A percentile compares a stretch with the other conserved stretches of the same genome.
phyloP scores from a whole-genome alignment of 2,888 invertebrate species.

The Drosophila nr. perissopoda region DNA sequence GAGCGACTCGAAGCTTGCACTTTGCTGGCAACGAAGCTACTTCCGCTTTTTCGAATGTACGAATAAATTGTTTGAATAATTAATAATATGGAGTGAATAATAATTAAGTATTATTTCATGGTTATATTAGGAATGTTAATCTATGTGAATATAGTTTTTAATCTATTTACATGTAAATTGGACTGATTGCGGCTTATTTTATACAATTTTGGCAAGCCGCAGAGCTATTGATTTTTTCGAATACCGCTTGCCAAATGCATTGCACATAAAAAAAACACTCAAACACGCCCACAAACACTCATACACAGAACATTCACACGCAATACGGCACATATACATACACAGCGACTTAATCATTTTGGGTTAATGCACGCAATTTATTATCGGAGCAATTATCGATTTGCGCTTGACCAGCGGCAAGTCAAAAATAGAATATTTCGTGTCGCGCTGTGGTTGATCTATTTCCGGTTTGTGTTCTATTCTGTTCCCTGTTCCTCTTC shows the following conservation, averaged over 20 bases:
- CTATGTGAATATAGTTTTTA: neutral
- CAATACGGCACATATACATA: constrained; percentile 6
- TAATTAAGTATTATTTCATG: neutral
- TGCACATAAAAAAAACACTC: constrained; percentile 26
- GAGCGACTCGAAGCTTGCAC: neutral
- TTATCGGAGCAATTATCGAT: constrained; percentile 58
- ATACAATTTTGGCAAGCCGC: constrained; percentile 30
- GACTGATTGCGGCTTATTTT: constrained; percentile 14
- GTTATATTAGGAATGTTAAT: neutral
- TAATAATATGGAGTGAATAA: constrained; percentile 5
- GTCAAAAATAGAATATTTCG: constrained; percentile 53
- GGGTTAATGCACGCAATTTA: constrained; percentile 62
- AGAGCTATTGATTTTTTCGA: constrained; percentile 58
- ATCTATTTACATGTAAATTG: neutral
- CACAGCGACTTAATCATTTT: constrained; percentile 39
- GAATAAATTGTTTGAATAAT: constrained; percentile 22
- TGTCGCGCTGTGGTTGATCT: constrained; percentile 40
- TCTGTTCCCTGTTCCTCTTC: neutral
- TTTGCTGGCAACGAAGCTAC: neutral
- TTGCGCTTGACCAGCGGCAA: constrained; percentile 36
- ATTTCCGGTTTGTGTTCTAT: constrained; percentile 50
- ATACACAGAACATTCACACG: constrained; percentile 3
- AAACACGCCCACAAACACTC: constrained; percentile 25
- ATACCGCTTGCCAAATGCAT: constrained; percentile 56
- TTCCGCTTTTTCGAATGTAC: constrained; percentile 27